A percentile compares a stretch with the other conserved stretches of the same genome.
These are phyloP conservation scores for Stenodera caucasica DNA, from an alignment of 2,888 invertebrate genomes.

Conservation along the genomic window DNA sequence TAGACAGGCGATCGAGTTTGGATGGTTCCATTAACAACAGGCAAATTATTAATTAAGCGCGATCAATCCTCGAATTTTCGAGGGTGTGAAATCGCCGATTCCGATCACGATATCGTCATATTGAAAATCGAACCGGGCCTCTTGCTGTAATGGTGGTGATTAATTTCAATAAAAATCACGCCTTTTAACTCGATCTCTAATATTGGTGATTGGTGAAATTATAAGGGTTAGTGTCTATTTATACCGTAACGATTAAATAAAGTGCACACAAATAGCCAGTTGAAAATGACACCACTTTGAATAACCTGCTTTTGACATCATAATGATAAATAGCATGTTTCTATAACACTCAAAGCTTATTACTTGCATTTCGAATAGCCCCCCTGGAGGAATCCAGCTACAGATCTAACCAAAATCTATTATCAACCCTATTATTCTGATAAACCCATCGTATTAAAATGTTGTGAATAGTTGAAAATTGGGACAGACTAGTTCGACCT, in stretches of 20 bases:
- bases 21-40: neutral
- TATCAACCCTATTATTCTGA: slow-evolving; percentile 1
- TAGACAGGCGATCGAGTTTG: neutral
- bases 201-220: slow-evolving; percentile 1
- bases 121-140: neutral
- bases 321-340: slow-evolving; percentile 35
- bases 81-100: neutral
- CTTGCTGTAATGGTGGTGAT: neutral
- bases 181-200: slow-evolving; percentile 4
- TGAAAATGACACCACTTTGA: slow-evolving; percentile 36
- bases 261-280: slow-evolving; percentile 24
- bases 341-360: slow-evolving; percentile 25
- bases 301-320: slow-evolving; percentile 35
- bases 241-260: slow-evolving; percentile 25
- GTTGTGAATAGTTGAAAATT: neutral
- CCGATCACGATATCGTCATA: slow-evolving; percentile 15
- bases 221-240: slow-evolving; percentile 12
- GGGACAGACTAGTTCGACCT: neutral
- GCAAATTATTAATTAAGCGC: slow-evolving; percentile 18
- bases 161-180: slow-evolving; percentile 7
- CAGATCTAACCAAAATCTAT: neutral
- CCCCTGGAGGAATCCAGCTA: slow-evolving; percentile 1
- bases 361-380: slow-evolving; percentile 22
- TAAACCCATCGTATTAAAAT: neutral
- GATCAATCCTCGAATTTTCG: slow-evolving; percentile 9